Percentiles rank a stretch among this genome's conserved stretches.
Conservation (phyloP, 1,140 invertebrate species). For the Trigoniulus corallinus region DNA sequence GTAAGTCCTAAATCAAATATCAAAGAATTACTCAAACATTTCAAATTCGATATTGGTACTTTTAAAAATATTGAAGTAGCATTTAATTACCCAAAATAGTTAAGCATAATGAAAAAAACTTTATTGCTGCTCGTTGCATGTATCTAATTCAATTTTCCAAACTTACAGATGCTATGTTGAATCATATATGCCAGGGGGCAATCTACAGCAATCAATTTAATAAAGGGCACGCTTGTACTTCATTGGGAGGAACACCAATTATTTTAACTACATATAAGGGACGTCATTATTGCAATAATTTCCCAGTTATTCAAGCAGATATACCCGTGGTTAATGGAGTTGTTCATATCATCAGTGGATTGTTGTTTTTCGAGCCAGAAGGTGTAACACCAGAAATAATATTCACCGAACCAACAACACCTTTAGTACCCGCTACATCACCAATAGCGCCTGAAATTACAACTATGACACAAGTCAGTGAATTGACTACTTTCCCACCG, state of each 20-base stretch:
- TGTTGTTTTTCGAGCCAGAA: background rate
- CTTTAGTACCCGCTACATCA: background rate
- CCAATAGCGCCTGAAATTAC: background rate
- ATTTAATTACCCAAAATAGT: too few relatives aligned
- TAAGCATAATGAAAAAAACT: too few relatives aligned
- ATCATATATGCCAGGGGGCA: background rate
- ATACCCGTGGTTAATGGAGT: slow-evolving; percentile 19
- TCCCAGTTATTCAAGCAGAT: slow-evolving; percentile 13
- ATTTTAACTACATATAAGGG: background rate
- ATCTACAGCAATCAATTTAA: background rate
- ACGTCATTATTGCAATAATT: background rate
- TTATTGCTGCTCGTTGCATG: too few relatives aligned
- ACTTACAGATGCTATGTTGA: background rate
- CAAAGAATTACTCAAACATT: too few relatives aligned
- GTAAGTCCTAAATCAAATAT: background rate
- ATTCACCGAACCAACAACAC: too few relatives aligned
- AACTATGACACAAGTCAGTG: too few relatives aligned
- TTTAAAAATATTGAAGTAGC: too few relatives aligned
- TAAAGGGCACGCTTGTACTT: background rate
- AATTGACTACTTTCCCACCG: background rate
- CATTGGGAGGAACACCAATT: background rate
- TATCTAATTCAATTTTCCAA: background rate
- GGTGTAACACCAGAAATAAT: too few relatives aligned
- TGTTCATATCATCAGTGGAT: slow-evolving; percentile 17
- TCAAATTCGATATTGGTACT: too few relatives aligned